phyloP scores from a whole-genome alignment of 2,113 vertebrate species.

The Chloebia gouldiae region DNA sequence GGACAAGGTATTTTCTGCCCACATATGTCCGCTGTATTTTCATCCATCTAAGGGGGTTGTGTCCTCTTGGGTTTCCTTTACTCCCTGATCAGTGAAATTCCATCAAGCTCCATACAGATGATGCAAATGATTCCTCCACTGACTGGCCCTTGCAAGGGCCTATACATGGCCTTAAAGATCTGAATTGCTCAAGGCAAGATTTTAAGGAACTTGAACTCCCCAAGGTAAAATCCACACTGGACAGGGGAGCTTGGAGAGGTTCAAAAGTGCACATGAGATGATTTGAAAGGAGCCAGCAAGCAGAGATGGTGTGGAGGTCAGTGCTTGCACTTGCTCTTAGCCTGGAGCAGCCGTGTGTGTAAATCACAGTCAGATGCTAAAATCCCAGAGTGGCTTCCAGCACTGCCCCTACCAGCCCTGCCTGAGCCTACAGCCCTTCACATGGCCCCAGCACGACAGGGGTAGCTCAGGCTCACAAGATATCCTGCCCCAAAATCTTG shows the following conservation, averaged over 20 bases:
- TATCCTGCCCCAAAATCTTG: neutral
- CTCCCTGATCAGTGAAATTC: neutral
- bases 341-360: neutral
- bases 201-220: neutral
- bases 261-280: neutral
- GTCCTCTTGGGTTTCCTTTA: neutral
- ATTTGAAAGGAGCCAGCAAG: neutral
- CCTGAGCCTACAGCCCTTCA: neutral
- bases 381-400: neutral
- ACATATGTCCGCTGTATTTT: neutral
- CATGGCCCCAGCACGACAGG: fast-evolving
- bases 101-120: neutral
- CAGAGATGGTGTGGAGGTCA: neutral
- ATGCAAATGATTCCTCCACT: neutral
- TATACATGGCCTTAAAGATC: neutral
- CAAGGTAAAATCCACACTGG: neutral
- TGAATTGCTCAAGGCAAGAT: neutral
- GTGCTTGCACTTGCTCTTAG: neutral
- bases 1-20: neutral
- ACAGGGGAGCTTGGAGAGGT: neutral
- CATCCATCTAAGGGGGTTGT: neutral
- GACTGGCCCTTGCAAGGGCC: neutral
- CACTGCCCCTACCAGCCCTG: neutral
- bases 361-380: neutral
- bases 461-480: neutral